Percentiles rank a stretch among this genome's conserved stretches.
phyloP scores from a whole-genome alignment of 2,113 vertebrate species.

The Numida meleagris region DNA sequence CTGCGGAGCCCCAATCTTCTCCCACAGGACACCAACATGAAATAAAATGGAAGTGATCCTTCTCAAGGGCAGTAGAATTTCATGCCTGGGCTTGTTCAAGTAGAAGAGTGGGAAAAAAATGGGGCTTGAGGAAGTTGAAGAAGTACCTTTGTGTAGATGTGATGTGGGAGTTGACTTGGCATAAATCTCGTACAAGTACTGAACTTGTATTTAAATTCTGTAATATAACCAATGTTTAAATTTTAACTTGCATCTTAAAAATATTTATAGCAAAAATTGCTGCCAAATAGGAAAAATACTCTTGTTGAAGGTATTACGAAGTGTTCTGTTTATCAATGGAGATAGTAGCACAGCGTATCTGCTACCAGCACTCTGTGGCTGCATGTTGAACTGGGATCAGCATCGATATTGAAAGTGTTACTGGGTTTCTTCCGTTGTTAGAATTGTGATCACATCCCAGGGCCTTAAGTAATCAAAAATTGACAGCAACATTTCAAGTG shows the following conservation, averaged over 20 bases:
- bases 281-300: neutral
- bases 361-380: neutral
- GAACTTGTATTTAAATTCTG: neutral
- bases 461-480: neutral
- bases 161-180: neutral
- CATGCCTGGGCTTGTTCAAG: neutral
- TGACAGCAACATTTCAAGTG: neutral
- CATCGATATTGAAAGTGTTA: neutral
- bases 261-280: neutral
- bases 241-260: neutral
- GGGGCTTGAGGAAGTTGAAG: neutral
- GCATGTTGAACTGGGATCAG: neutral
- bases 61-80: neutral
- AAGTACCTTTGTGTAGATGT: neutral
- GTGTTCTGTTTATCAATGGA: neutral
- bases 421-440: neutral
- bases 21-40: too few species aligned
- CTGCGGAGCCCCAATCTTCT: neutral
- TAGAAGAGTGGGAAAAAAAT: neutral
- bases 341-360: rapidly evolving
- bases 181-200: neutral
- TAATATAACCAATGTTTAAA: neutral
- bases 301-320: neutral
- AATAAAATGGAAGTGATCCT: neutral
- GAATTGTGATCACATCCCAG: neutral